Evolutionary conservation across 2,888 invertebrate species (phyloP).

Genomic region (Pristionchus mayeri): DNA sequence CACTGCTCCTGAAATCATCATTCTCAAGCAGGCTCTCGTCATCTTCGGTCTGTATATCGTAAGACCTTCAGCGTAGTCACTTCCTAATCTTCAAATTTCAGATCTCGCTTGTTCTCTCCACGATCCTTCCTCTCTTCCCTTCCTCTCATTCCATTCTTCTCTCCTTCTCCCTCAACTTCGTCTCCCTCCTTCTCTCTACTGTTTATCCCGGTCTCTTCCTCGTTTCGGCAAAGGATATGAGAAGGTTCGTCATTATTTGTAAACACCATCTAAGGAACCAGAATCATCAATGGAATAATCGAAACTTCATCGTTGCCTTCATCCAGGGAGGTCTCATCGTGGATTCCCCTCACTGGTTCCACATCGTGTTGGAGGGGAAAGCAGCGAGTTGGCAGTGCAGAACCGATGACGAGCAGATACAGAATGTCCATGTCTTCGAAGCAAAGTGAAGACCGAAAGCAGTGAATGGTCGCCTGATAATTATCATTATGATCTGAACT

Average conservation of each 20-base stretch:
- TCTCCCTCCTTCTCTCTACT: background rate
- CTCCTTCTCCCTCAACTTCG: background rate
- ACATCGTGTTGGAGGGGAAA: background rate
- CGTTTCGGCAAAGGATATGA: background rate
- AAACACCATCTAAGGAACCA: too few relatives aligned
- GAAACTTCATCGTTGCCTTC: too few relatives aligned
- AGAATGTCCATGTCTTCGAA: too few relatives aligned
- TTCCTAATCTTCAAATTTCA: background rate
- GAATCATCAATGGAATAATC: too few relatives aligned
- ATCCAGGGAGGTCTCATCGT: background rate
- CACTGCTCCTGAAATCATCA: background rate
- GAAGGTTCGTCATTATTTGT: background rate
- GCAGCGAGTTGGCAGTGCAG: background rate
- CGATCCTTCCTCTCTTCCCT: background rate
- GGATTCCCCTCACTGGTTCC: background rate
- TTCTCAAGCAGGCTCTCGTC: background rate
- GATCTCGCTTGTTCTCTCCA: background rate
- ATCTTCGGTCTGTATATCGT: background rate
- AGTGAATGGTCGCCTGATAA: too few relatives aligned
- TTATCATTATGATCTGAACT: too few relatives aligned
- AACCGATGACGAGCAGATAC: background rate
- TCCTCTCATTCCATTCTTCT: background rate
- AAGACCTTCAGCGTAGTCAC: background rate
- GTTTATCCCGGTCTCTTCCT: constrained; percentile 23
- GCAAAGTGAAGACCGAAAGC: too few relatives aligned